Percentiles rank a stretch among this genome's conserved stretches.
These are phyloP conservation scores for Miniopterus natalensis DNA, from an alignment of 2,113 vertebrate species.

Conservation along the genomic window DNA sequence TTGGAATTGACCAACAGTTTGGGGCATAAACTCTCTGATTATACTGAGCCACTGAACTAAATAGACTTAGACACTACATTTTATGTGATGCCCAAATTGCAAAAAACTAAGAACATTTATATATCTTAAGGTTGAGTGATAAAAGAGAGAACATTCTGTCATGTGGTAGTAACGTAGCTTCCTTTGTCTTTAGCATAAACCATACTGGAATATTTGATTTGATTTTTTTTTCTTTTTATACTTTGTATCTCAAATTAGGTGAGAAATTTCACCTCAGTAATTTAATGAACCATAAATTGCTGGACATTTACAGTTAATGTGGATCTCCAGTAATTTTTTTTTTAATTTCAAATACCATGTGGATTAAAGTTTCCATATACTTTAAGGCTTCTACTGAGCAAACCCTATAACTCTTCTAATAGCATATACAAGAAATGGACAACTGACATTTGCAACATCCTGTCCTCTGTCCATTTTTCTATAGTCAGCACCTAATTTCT, in stretches of 20 bases:
- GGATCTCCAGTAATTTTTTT: not conserved
- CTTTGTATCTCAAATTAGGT: conserved; percentile 22
- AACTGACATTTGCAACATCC: not conserved
- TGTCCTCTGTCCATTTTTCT: conserved; percentile 8
- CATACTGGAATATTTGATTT: not conserved
- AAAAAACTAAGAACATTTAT: not conserved
- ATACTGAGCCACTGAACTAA: not conserved
- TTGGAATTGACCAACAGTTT: not conserved
- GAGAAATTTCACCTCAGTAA: conserved; percentile 19
- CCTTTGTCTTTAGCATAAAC: conserved; percentile 33
- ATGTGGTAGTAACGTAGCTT: not conserved
- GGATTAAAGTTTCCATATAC: not conserved
- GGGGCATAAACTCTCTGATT: not conserved
- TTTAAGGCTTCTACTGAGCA: not conserved
- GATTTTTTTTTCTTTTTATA: not conserved
- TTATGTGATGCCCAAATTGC: not conserved
- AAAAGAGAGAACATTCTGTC: conserved; percentile 1
- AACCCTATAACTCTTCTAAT: not conserved
- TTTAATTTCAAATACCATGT: conserved; percentile 4
- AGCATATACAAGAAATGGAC: not conserved
- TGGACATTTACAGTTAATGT: conserved; percentile 17
- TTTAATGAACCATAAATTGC: conserved; percentile 56
- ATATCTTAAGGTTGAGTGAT: not conserved
- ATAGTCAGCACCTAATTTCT: conserved; percentile 20
- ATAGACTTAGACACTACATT: not conserved